Evolutionary conservation across 2,888 invertebrate genomes (phyloP).

Genomic region (Chalcis sispes): DNA sequence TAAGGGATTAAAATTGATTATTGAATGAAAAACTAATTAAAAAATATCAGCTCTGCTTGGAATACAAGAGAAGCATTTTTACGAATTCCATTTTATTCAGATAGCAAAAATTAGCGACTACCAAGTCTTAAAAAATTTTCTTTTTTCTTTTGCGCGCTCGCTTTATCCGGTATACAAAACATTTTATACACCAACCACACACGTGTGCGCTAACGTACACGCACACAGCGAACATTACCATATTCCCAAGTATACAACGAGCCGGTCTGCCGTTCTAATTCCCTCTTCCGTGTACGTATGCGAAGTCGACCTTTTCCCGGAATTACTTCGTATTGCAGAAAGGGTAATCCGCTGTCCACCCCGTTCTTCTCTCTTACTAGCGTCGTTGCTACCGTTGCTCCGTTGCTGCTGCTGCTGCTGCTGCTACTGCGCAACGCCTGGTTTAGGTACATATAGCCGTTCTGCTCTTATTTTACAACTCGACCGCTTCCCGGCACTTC

Average conservation of each 20-base stretch:
- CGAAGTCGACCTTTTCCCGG: slow-evolving; percentile 58
- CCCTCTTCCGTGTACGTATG: slow-evolving; percentile 10
- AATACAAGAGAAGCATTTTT: too few relatives aligned
- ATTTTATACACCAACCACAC: not conserved
- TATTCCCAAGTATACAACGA: slow-evolving; percentile 43
- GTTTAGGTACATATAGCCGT: slow-evolving; percentile 20
- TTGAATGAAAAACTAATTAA: too few relatives aligned
- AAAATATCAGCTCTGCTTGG: too few relatives aligned
- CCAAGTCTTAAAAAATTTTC: too few relatives aligned
- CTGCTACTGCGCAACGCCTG: slow-evolving; percentile 28
- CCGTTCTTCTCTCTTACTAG: slow-evolving; percentile 23
- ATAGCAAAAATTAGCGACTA: too few relatives aligned
- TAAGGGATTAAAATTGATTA: too few relatives aligned
- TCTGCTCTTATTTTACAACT: slow-evolving; percentile 51
- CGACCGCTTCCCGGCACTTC: not conserved
- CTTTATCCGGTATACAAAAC: not conserved
- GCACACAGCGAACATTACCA: slow-evolving; percentile 43
- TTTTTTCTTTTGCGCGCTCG: too few relatives aligned
- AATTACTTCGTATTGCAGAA: slow-evolving; percentile 59
- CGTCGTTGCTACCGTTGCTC: slow-evolving; percentile 15
- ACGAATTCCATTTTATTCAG: too few relatives aligned
- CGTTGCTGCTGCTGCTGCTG: slow-evolving; percentile 1
- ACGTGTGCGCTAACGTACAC: not conserved
- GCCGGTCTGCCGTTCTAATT: slow-evolving; percentile 47
- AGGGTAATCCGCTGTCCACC: slow-evolving; percentile 57